Conservation (phyloP, 2,888 invertebrate genomes). For the Timema cristinae region DNA sequence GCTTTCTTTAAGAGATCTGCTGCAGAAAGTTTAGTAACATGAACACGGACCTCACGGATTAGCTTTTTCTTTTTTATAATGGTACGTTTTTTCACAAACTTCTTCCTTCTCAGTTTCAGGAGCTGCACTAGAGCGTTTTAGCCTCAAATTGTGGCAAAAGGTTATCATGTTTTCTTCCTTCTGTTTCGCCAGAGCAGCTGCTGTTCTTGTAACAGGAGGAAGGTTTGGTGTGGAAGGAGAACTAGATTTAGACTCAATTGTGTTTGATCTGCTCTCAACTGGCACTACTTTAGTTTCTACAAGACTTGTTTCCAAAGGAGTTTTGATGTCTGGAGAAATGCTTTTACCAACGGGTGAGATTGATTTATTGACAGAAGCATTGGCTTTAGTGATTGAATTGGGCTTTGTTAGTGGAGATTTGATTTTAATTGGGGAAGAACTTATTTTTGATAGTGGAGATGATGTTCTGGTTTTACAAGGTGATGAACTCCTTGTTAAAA, state of each 20-base stretch:
- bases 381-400: too few relatives aligned
- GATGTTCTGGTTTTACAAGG: too few relatives aligned
- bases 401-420: too few relatives aligned
- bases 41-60: slow-evolving; percentile 39
- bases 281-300: too few relatives aligned
- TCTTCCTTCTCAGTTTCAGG: not conserved
- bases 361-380: too few relatives aligned
- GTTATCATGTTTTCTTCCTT: slow-evolving; percentile 11
- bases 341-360: too few relatives aligned
- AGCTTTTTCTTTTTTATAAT: slow-evolving; percentile 38
- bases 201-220: slow-evolving; percentile 11
- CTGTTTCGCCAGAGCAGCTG: not conserved
- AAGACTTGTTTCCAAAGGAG: too few relatives aligned
- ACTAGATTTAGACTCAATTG: not conserved
- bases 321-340: too few relatives aligned
- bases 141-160: slow-evolving; percentile 26
- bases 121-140: slow-evolving; percentile 20
- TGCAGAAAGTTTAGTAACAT: slow-evolving; percentile 38
- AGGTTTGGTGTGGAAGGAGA: not conserved
- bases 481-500: too few relatives aligned
- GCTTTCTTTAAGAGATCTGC: slow-evolving; percentile 35
- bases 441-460: too few relatives aligned
- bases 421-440: too few relatives aligned
- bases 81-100: not conserved
- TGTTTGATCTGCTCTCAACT: not conserved